These are phyloP conservation scores for Diglossa cyanea DNA, from an alignment of 2,797 vertebrate species.

Conservation along the genomic window DNA sequence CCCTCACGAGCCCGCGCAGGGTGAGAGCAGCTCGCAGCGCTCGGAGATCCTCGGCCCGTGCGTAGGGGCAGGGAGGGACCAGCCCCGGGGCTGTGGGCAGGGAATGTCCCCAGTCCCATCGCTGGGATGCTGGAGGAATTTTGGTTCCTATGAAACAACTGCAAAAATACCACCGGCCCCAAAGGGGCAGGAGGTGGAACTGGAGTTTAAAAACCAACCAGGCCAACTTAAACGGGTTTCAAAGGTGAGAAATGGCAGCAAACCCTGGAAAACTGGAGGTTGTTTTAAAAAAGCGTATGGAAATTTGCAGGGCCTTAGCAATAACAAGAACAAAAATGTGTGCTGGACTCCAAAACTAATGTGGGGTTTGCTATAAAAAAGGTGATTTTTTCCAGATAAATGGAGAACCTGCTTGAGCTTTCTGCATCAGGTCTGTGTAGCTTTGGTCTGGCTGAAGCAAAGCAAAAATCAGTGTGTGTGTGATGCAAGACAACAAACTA, in stretches of 20 bases:
- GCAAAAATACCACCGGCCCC: background rate
- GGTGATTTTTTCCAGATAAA: background rate
- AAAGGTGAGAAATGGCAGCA: background rate
- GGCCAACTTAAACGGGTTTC: background rate
- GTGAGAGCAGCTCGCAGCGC: background rate
- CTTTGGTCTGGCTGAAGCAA: background rate
- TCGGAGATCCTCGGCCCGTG: background rate
- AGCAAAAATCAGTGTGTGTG: background rate
- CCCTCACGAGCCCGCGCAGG: rapidly evolving
- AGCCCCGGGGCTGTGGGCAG: background rate
- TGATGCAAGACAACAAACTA: background rate
- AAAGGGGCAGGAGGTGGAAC: background rate
- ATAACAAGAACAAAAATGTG: background rate
- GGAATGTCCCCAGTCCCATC: rapidly evolving
- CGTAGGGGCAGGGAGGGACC: background rate
- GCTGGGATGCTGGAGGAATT: background rate
- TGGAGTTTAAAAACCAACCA: background rate
- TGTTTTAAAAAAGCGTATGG: background rate
- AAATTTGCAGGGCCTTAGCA: background rate
- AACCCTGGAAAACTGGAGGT: background rate
- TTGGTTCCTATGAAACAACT: rapidly evolving
- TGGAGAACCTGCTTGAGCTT: background rate
- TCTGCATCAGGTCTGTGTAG: background rate
- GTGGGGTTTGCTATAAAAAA: background rate
- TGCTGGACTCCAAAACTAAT: background rate